phyloP scores from a whole-genome alignment of 1,140 invertebrate species.

The Cephus cinctus region DNA sequence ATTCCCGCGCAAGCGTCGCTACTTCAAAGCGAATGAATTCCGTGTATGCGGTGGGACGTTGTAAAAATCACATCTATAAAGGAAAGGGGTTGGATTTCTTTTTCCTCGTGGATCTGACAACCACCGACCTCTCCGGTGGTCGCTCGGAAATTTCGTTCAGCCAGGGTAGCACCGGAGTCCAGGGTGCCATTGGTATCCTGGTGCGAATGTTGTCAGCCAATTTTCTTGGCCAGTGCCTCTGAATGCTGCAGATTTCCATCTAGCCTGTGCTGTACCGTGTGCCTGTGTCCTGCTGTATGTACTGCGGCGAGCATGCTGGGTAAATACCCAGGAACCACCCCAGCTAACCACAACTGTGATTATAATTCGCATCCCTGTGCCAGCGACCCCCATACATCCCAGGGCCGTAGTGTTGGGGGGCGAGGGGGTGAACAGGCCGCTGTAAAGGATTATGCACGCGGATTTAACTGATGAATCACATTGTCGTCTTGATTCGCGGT shows the following conservation, averaged over 20 bases:
- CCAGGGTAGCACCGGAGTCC: no score
- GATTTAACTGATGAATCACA: constrained; percentile 60
- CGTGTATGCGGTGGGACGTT: no score
- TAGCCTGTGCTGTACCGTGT: constrained; percentile 35
- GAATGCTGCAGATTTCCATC: constrained; percentile 58
- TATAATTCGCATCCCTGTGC: constrained; percentile 48
- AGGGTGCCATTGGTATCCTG: no score
- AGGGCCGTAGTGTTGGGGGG: constrained; percentile 7
- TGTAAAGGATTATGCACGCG: constrained; percentile 58
- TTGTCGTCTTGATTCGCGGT: constrained; percentile 58
- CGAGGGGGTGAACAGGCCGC: constrained; percentile 34
- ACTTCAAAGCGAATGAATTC: no score
- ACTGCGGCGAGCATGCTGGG: constrained; percentile 33
- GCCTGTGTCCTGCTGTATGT: constrained; percentile 21
- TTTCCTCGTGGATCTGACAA: no score
- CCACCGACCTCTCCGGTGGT: no score
- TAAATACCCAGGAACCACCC: constrained; percentile 41
- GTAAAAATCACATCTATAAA: no score
- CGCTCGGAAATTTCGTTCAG: no score
- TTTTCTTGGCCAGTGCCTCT: constrained; percentile 58
- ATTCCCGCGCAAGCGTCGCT: no score
- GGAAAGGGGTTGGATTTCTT: no score
- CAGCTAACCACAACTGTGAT: constrained; percentile 56
- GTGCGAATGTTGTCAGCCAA: constrained; percentile 57
- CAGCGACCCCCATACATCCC: constrained; percentile 6